A percentile compares a stretch with the other conserved stretches of the same genome.
Evolutionary conservation across 2,888 invertebrate species (phyloP).

Genomic region (Mythimna albipuncta): DNA sequence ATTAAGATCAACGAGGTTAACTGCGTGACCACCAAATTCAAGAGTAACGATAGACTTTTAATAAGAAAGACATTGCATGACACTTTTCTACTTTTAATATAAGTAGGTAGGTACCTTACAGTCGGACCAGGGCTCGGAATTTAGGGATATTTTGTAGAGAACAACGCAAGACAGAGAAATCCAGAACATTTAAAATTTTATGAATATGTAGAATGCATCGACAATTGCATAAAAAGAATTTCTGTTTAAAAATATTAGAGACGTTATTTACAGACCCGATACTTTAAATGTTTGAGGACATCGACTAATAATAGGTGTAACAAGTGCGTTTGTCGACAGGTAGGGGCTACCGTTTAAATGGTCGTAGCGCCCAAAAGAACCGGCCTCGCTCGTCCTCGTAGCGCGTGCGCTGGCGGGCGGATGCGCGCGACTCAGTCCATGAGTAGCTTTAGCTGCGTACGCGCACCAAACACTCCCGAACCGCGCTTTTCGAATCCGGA

Average conservation of each 20-base stretch:
- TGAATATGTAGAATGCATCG: not conserved
- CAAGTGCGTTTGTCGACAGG: slow-evolving; percentile 74
- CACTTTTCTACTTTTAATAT: not conserved
- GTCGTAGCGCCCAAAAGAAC: slow-evolving; percentile 85
- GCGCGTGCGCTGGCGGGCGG: slow-evolving; percentile 74
- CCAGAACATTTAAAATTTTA: not conserved
- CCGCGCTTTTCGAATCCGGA: slow-evolving; percentile 69
- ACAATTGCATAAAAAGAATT: not conserved
- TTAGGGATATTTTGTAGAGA: not conserved
- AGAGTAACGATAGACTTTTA: slow-evolving; percentile 21
- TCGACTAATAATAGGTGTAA: slow-evolving; percentile 51
- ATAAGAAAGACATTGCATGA: slow-evolving; percentile 6
- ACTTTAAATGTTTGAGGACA: slow-evolving; percentile 32
- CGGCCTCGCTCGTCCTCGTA: slow-evolving; percentile 75
- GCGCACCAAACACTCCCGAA: slow-evolving; percentile 73
- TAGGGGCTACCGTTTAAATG: slow-evolving; percentile 76
- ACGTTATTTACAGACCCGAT: slow-evolving; percentile 1
- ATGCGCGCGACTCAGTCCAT: slow-evolving; percentile 78
- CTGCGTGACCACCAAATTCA: slow-evolving; percentile 54
- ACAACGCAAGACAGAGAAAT: not conserved
- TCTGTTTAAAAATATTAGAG: not conserved
- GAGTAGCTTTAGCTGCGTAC: slow-evolving; percentile 84
- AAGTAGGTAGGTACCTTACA: no score
- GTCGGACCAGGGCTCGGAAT: no score
- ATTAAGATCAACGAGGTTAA: slow-evolving; percentile 73